Percentiles rank a stretch among this genome's conserved stretches.
Evolutionary conservation across 1,140 invertebrate species (phyloP).

Genomic region (Piezodorus guildinii): DNA sequence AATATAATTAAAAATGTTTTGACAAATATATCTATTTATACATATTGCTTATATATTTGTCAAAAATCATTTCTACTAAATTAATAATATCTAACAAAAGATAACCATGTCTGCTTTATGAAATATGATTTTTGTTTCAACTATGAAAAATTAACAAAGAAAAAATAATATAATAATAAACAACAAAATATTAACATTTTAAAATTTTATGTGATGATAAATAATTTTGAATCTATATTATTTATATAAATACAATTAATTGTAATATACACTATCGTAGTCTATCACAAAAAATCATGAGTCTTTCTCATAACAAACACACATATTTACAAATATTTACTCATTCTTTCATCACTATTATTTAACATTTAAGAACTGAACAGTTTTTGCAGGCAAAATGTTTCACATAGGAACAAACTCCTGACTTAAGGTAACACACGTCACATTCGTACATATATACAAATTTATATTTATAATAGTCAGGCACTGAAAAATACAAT

Average conservation of each 20-base stretch:
- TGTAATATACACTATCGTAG: neutral
- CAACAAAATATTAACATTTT: constrained; percentile 6
- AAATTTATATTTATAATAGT: neutral
- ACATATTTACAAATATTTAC: neutral
- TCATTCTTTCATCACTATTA: neutral
- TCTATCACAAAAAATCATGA: constrained; percentile 1
- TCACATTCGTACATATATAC: constrained; percentile 6
- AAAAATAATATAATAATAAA: neutral
- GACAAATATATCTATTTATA: neutral
- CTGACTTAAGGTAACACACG: neutral
- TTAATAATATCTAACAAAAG: neutral
- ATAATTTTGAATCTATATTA: neutral
- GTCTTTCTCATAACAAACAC: neutral
- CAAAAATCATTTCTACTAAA: neutral
- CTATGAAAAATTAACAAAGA: neutral
- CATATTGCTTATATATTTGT: neutral
- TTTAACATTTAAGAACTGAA: neutral
- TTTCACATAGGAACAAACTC: neutral
- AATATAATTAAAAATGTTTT: neutral
- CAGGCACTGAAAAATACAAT: neutral
- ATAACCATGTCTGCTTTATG: neutral
- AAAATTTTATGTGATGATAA: neutral
- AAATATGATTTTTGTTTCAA: neutral
- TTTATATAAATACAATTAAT: too few species aligned
- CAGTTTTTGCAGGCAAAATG: neutral